These are phyloP conservation scores for Telenomus remus DNA, from an alignment of 1,140 invertebrate species.

Conservation along the genomic window DNA sequence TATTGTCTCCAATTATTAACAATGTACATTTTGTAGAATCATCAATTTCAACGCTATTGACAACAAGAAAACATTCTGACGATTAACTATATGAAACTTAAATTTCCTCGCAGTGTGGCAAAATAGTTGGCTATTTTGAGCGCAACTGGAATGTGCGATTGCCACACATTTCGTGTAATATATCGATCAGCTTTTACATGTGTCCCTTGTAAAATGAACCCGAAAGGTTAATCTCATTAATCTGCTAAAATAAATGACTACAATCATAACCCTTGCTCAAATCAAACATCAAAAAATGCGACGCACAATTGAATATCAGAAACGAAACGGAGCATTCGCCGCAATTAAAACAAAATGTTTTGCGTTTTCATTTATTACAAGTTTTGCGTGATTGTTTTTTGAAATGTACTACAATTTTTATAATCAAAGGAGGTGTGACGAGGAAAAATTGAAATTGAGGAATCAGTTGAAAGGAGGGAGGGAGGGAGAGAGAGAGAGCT, in stretches of 20 bases:
- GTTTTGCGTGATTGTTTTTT: too few species aligned
- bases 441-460: too few species aligned
- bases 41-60: too few species aligned
- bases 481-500: too few species aligned
- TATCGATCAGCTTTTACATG: conserved; percentile 1
- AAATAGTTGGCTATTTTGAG: conserved; percentile 4
- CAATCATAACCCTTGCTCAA: not conserved
- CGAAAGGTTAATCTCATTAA: conserved; percentile 3
- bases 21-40: too few species aligned
- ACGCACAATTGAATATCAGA: not conserved
- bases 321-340: too few species aligned
- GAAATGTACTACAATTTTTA: too few species aligned
- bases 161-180: conserved; percentile 4
- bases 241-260: not conserved
- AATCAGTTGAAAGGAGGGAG: too few species aligned
- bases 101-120: not conserved
- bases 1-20: too few species aligned
- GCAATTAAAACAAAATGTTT: too few species aligned
- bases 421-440: too few species aligned
- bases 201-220: not conserved
- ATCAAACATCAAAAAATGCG: not conserved
- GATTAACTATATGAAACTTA: not conserved
- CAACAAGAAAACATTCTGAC: not conserved
- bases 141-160: conserved; percentile 4
- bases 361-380: too few species aligned